Base-by-base conservation (phyloP, 2,113 vertebrate genomes). In the Andinoacara biseriatus region DNA sequence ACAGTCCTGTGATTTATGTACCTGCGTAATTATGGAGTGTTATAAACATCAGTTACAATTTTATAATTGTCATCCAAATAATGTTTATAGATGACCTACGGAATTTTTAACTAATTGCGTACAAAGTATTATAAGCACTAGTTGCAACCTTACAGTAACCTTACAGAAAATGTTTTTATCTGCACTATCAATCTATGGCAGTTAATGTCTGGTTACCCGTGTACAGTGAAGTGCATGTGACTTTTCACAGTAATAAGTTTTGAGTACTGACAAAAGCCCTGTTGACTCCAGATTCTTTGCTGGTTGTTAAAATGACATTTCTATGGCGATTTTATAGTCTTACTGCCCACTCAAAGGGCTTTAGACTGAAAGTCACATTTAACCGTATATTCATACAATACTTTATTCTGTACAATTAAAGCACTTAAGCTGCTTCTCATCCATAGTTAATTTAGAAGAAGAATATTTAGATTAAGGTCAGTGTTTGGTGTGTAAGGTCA, bases 191-290 rank as follows among this genome's bases (percentile, higher is more conserved):
- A 29, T 67, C 46, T 43, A 3, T 24, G 40, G 61, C 11, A 40
- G 3, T 67, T 46, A 67, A 33, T 43, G 10, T 43, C 40, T 14
- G 11, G 10, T 22, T 46, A 43, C 38, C 22, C 5, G 0, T 67
- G 22, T 49, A 49, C 15, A 17, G 46, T 49, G 46, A 49, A 17
- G 15, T 17, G 15, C 26, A 0, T 46, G 46, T 67, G 5, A 15
- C n/a, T 67, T 67, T 40, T 67, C 38, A 6, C 14, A 18, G n/a
- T 46, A 46, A 26, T 10, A 26, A 38, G 43, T 18, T 0, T 2
- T 46, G 38, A n/a, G 3, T 10, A 11, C 40, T 13, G 40, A 43
- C 13, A 14, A 43, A 11, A 33, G 10, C 10, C 40, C 40, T 43
- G 40, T 43, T 52, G 49, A 46, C 43, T 15, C 43, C 14, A 46